phyloP scores from a whole-genome alignment of 2,797 vertebrate species.

The Crax fasciolata region DNA sequence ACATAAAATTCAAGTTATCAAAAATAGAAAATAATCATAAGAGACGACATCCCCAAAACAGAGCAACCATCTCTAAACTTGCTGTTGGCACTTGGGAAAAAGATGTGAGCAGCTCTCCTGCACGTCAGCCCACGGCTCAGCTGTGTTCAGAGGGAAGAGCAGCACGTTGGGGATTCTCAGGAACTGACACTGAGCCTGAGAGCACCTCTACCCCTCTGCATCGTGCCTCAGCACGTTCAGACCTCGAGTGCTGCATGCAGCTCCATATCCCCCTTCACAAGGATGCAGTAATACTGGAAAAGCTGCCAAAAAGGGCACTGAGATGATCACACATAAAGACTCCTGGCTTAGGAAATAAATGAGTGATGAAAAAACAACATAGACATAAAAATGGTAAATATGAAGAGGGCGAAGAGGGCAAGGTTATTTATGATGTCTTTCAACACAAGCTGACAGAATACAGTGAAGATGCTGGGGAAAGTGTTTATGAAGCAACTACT shows the following conservation, averaged over 20 bases:
- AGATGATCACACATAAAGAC: background rate
- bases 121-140: background rate
- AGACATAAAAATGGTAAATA: background rate
- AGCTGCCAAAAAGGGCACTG: background rate
- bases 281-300: background rate
- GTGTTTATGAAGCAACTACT: background rate
- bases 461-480: background rate
- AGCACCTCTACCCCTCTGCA: background rate
- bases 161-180: background rate
- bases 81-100: background rate
- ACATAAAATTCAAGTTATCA: background rate
- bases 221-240: background rate
- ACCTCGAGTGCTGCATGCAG: background rate
- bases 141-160: background rate
- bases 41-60: background rate
- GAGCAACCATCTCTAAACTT: background rate
- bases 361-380: background rate
- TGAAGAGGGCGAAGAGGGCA: background rate
- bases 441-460: background rate
- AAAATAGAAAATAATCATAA: background rate
- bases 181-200: background rate
- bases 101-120: fast-evolving
- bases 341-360: background rate
- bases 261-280: background rate
- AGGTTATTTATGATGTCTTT: background rate